Evolutionary conservation across 2,888 invertebrate species (phyloP).

Genomic region (Cantharis rufa): DNA sequence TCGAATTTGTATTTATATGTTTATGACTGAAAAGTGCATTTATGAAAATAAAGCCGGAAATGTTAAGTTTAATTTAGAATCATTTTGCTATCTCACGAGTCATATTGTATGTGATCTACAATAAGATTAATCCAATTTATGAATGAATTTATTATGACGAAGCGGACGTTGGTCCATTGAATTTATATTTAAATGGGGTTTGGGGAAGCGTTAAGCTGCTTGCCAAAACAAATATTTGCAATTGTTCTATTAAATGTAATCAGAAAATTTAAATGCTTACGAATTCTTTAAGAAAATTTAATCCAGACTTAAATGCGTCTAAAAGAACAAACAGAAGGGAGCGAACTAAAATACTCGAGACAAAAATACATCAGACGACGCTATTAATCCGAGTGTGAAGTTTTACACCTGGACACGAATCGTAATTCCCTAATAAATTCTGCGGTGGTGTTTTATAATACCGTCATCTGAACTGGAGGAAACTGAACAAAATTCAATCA

Average conservation of each 20-base stretch:
- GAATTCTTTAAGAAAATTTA: not conserved
- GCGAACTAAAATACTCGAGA: conserved; percentile 6
- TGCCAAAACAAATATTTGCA: not conserved
- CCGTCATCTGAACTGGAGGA: not conserved
- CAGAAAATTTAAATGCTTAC: not conserved
- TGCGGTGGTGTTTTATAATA: not conserved
- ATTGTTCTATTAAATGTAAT: not conserved
- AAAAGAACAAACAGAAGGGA: not conserved
- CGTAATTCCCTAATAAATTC: conserved; percentile 1
- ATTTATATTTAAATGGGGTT: not conserved
- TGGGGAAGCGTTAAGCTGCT: not conserved
- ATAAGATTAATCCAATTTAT: conserved; percentile 1
- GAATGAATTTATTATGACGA: not conserved
- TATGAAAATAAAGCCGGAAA: conserved; percentile 13
- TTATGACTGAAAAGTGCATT: not conserved
- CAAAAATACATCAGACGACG: conserved; percentile 14
- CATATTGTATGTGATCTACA: not conserved
- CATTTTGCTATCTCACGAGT: not conserved
- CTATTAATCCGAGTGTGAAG: conserved; percentile 13
- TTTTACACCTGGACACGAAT: conserved; percentile 9
- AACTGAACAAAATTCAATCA: not conserved
- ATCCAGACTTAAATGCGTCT: not conserved
- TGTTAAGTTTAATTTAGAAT: conserved; percentile 10
- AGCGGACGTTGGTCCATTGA: not conserved
- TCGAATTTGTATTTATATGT: not conserved